phyloP scores from a whole-genome alignment of 2,797 vertebrate species.

The Euthynnus affinis region DNA sequence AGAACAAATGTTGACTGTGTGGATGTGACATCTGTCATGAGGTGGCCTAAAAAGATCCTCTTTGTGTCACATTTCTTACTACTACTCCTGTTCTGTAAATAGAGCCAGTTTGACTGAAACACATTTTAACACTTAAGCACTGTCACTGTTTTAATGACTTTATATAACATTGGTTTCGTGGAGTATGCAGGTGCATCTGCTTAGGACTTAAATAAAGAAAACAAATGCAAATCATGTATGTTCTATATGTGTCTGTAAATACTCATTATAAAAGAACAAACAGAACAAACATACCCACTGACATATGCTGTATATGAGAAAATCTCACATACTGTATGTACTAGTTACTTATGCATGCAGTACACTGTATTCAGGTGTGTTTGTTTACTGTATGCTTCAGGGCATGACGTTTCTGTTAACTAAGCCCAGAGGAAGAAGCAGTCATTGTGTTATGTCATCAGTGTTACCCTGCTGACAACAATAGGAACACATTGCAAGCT shows the following conservation, averaged over 20 bases:
- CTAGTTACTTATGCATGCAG: too few relatives aligned
- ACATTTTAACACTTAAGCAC: neutral
- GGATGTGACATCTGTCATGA: slow-evolving; percentile 21
- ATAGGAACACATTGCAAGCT: neutral
- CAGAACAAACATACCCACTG: neutral
- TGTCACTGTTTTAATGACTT: neutral
- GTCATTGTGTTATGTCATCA: neutral
- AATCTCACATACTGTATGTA: neutral
- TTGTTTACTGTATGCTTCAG: neutral
- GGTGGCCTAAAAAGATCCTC: slow-evolving; percentile 1
- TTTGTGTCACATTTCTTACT: neutral
- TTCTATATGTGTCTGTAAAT: neutral
- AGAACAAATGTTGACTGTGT: neutral
- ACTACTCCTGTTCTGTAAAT: slow-evolving; percentile 10
- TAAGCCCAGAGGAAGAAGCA: neutral
- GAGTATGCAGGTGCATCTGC: too few relatives aligned
- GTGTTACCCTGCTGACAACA: neutral
- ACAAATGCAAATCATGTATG: neutral
- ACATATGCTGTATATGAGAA: neutral
- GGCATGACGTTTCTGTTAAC: slow-evolving; percentile 1
- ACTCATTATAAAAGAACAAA: neutral
- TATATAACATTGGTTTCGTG: neutral
- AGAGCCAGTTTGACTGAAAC: neutral
- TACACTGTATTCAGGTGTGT: neutral
- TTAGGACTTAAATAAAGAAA: too few relatives aligned